Percentiles rank a stretch among this genome's conserved stretches.
phyloP scores from a whole-genome alignment of 1,140 invertebrate species.

The Harlomillsia oculata region DNA sequence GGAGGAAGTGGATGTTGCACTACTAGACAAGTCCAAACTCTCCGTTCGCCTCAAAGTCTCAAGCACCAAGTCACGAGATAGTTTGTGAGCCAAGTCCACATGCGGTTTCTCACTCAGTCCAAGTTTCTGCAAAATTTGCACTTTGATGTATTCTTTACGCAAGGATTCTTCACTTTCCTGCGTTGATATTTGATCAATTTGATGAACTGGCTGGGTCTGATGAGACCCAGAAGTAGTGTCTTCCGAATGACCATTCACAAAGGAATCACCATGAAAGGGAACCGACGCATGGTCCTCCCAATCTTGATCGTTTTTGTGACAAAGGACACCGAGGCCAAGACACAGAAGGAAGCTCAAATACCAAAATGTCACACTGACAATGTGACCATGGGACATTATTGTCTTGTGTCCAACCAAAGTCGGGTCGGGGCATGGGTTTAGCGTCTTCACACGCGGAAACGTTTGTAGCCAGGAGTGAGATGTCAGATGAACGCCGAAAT shows the following conservation, averaged over 20 bases:
- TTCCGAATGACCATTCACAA: too few relatives aligned
- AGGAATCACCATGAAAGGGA: not conserved
- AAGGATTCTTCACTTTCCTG: slow-evolving; percentile 25
- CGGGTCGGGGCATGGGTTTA: slow-evolving; percentile 5
- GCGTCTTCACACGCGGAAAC: not conserved
- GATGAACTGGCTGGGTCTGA: too few relatives aligned
- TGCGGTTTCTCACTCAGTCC: slow-evolving; percentile 30
- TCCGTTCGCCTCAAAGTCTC: slow-evolving; percentile 32
- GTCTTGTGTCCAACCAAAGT: slow-evolving; percentile 18
- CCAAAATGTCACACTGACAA: slow-evolving; percentile 21
- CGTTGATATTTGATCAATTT: too few relatives aligned
- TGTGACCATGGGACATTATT: slow-evolving; percentile 28
- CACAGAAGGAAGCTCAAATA: slow-evolving; percentile 3
- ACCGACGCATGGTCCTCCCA: not conserved
- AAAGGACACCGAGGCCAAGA: slow-evolving; percentile 4
- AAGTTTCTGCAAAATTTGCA: slow-evolving; percentile 33
- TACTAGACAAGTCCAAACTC: slow-evolving; percentile 11
- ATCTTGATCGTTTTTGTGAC: too few relatives aligned
- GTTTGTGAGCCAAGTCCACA: slow-evolving; percentile 33
- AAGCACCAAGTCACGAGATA: slow-evolving; percentile 29
- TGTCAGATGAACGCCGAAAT: not conserved
- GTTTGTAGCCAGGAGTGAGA: not conserved
- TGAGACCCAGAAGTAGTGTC: too few relatives aligned
- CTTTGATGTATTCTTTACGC: slow-evolving; percentile 30
- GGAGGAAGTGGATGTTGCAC: slow-evolving; percentile 3